Percentiles rank a stretch among this genome's conserved stretches.
Conservation (phyloP, 2,888 invertebrate species). For the Nomada goodeniana region DNA sequence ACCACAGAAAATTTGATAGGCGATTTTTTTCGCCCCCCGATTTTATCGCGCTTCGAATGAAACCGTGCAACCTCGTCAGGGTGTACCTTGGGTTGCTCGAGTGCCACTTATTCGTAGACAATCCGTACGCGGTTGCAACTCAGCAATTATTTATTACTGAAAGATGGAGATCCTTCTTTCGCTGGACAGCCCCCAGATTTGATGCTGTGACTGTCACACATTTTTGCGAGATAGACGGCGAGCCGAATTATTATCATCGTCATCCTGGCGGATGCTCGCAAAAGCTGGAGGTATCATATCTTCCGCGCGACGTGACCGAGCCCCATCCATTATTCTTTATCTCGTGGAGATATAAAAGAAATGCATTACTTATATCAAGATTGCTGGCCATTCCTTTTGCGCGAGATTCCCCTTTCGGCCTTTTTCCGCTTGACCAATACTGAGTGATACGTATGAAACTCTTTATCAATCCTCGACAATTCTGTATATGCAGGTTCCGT, state of each 20-base stretch:
- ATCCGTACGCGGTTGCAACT: not conserved
- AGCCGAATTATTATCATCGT: conserved; percentile 69
- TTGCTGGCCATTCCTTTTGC: conserved; percentile 77
- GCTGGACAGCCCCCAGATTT: conserved; percentile 44
- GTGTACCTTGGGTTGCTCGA: too few species aligned
- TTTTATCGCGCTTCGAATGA: too few species aligned
- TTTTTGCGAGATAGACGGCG: conserved; percentile 51
- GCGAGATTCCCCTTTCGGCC: conserved; percentile 65
- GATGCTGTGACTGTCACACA: conserved; percentile 34
- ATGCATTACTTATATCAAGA: conserved; percentile 83
- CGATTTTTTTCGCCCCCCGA: too few species aligned
- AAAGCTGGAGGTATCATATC: conserved; percentile 76
- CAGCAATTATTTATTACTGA: conserved; percentile 24
- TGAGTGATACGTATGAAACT: conserved; percentile 67
- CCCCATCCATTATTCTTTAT: conserved; percentile 83
- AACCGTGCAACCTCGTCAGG: too few species aligned
- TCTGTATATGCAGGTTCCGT: conserved; percentile 22
- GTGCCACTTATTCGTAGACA: too few species aligned
- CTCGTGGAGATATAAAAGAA: conserved; percentile 81
- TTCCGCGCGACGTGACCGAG: conserved; percentile 74
- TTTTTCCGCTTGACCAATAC: conserved; percentile 68
- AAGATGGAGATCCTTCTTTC: conserved; percentile 36
- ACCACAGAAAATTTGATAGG: too few species aligned
- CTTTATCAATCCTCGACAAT: conserved; percentile 65
- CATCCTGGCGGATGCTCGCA: conserved; percentile 57